These are phyloP conservation scores for Pangasius mekongensis DNA, from an alignment of 2,797 vertebrate genomes.

Conservation along the genomic window DNA sequence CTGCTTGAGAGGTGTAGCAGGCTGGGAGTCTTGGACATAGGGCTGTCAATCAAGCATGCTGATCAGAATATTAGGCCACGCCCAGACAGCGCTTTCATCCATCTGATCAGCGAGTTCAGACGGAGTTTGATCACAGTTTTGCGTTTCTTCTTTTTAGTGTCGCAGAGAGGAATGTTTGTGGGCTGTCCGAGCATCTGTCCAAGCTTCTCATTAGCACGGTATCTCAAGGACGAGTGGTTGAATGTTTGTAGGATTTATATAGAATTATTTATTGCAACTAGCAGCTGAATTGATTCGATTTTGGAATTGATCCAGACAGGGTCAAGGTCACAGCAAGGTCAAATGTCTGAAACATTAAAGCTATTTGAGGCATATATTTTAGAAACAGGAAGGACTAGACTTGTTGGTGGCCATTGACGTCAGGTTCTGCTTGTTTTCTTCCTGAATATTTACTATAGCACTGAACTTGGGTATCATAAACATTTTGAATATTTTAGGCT, in stretches of 20 bases:
- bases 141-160: neutral
- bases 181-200: neutral
- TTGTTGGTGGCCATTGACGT: neutral
- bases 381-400: neutral
- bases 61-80: neutral
- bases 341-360: neutral
- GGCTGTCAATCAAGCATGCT: neutral
- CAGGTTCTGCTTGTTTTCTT: neutral
- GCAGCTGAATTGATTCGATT: neutral
- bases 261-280: neutral
- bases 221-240: neutral
- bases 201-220: neutral
- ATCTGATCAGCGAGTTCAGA: neutral
- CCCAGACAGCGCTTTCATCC: neutral
- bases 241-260: neutral
- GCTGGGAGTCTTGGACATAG: neutral
- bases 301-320: neutral
- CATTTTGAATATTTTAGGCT: neutral
- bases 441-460: neutral
- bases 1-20: neutral
- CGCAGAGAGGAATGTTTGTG: neutral
- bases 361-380: no score
- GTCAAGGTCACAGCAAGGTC: conserved; percentile 2
- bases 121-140: neutral
- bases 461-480: neutral